Base-by-base conservation (phyloP, 2,797 vertebrate species). In the Synanceia verrucosa region DNA sequence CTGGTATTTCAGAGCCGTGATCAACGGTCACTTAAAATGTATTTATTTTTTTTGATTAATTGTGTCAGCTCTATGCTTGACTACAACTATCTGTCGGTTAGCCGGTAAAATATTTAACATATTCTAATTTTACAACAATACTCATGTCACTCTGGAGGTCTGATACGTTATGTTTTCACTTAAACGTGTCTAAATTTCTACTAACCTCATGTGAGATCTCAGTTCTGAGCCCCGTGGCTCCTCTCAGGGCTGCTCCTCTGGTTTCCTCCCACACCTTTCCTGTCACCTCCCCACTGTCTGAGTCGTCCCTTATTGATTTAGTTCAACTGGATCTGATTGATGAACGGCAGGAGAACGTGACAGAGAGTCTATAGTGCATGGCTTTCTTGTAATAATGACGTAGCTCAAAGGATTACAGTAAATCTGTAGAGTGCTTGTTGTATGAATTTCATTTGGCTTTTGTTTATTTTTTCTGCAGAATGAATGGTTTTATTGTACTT, bases 281-380 rank as follows among this genome's bases (percentile, higher is more conserved):
- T 3, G 1, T 57, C 73, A 55, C 75, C 26, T 21, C 52, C 82
- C 82, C 78, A 24, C 67, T 78, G 83, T 91, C 84, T 78, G 76
- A 64, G 41, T 80, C 33, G 39, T 79, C 83, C 88, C 71, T 75
- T 87, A 65, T 85, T 84, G 73, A 83, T 85, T 88, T 84, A 86
- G 73, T 92, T 92, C 88, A 92, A 88, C 91, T 93, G 92, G 91
- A 90, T 92, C 82, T 88, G 86, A 91, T 76, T 89, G 88, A 91
- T 91, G 86, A 80, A 76, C 69, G 75, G 28, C 18, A 64, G 24
- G 33, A 85, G 61, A 76, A 71, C 26, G 57, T 70, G 76, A 52
- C 71, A 85, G 71, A 28, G 12, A 71, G 23, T 73, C 16, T 55
- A 9, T 76, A 84, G 16, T 80, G 83, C 82, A 88, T 88, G 87